phyloP scores from a whole-genome alignment of 2,797 vertebrate genomes.

The Threskiornis aethiopicus region DNA sequence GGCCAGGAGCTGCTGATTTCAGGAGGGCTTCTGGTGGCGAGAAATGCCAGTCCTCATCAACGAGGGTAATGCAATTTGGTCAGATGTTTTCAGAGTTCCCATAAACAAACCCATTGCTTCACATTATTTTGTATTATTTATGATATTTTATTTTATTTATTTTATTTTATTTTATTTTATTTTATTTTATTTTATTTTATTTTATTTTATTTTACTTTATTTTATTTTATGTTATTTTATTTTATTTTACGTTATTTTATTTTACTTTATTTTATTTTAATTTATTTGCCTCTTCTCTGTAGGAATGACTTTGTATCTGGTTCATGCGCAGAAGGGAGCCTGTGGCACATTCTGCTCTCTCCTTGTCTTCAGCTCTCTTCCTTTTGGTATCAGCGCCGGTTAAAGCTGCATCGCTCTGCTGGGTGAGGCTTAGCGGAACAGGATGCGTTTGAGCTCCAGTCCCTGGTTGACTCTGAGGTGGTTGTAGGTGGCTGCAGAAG shows the following conservation, averaged over 20 bases:
- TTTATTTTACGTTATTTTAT: background rate
- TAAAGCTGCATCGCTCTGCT: background rate
- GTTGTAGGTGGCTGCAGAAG: background rate
- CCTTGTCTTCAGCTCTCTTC: background rate
- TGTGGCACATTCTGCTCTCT: accelerated
- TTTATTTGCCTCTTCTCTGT: background rate
- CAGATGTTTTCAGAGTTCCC: background rate
- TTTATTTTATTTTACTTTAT: background rate
- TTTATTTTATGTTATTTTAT: no score
- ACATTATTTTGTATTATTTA: background rate
- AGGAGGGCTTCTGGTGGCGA: background rate
- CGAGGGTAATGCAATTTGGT: background rate
- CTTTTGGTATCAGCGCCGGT: background rate
- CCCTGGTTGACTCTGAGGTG: background rate
- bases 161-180: background rate
- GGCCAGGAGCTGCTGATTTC: background rate
- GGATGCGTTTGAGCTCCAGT: accelerated
- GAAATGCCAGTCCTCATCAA: accelerated
- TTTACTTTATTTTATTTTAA: background rate
- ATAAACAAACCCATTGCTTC: background rate
- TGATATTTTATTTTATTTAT: background rate
- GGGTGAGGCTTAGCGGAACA: background rate
- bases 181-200: background rate
- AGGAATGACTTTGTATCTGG: background rate
- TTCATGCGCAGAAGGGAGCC: background rate